Base-by-base conservation (phyloP, 2,888 invertebrate genomes). In the Machimus atricapillus region DNA sequence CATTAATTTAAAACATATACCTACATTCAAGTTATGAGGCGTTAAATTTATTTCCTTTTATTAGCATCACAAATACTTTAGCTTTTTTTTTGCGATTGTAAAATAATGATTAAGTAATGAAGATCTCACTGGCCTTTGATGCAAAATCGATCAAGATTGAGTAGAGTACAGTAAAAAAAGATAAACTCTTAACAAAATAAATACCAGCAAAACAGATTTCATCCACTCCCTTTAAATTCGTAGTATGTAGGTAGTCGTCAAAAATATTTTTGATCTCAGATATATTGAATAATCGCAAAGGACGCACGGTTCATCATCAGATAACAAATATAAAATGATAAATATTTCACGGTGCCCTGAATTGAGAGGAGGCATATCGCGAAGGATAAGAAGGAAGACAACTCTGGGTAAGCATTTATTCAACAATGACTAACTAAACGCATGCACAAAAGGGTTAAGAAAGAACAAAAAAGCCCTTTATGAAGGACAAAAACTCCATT, bases 311-410 rank as follows among this genome's bases (percentile, higher is more conserved):
- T 52, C 85, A 76, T 85, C 85, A 85, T 85, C 85, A 85, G 85
- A 85, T 85, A 82, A 82, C 66, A 85, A 85, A 85, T 23, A 85
- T 52, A 76, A 85, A 85, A 85, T 85, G 76, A 85, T 85, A 85
- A 85, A 82, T 58, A 56, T 66, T 37, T 82, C 31, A 82, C 52
- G 79, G 79, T 52, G 79, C 79, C 31, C 23, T 79, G 27, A 58
- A 19, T 37, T 37, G 19, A 58, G 31, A 19, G 19, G 56, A 31
- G 58, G 31, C 23, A 66, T 19, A 34, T 82, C 82, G 37, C 82
- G 40, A 9, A 52, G 76, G 52, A 85, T 85, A 85, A 76, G 85
- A 74, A 46, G 85, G 85, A 85, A 85, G 76, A 82, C 82, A 79
- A 79, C 79, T n/a, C n/a, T 79, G 79, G 31, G 31, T 79, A 83